phyloP scores from a whole-genome alignment of 2,113 vertebrate genomes.

The Sarotherodon lohbergeri region DNA sequence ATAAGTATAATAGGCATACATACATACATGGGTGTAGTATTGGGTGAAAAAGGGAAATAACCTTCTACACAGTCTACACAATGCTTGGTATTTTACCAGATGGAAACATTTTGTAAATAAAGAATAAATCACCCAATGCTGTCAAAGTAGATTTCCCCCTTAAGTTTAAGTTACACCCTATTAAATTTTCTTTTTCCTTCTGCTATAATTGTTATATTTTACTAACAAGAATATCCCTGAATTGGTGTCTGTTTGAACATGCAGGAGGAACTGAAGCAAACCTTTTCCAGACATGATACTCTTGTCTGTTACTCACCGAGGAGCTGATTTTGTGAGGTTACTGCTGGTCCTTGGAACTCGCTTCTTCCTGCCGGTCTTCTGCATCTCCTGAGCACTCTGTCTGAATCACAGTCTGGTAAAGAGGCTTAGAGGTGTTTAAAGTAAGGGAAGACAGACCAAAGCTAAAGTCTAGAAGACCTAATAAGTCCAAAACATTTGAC shows the following conservation, averaged over 20 bases:
- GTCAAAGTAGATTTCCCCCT: not conserved
- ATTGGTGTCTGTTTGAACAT: not conserved
- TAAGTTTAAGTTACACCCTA: not conserved
- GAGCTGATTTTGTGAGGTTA: not conserved
- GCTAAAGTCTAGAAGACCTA: not conserved
- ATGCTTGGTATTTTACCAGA: not conserved
- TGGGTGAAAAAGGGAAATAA: not conserved
- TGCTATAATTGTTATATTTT: not conserved
- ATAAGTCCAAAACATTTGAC: not conserved
- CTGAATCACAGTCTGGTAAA: not conserved
- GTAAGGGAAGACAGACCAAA: not conserved
- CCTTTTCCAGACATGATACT: not conserved
- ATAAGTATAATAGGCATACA: not conserved
- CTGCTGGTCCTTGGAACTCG: not conserved
- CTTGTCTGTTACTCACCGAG: constrained; percentile 18
- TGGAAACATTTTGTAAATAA: not conserved
- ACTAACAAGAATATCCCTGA: not conserved
- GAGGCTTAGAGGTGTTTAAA: not conserved
- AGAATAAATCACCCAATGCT: not conserved
- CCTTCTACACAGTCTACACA: not conserved
- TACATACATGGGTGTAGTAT: not conserved
- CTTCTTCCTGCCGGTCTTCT: constrained; percentile 14
- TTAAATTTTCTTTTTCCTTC: not conserved
- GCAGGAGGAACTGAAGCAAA: not conserved
- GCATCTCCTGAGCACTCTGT: constrained; percentile 9